Evolutionary conservation across 2,797 vertebrate species (phyloP), one percentile per base, ranked within the genome.

Genomic region (Neosilurus hyrtlii): DNA sequence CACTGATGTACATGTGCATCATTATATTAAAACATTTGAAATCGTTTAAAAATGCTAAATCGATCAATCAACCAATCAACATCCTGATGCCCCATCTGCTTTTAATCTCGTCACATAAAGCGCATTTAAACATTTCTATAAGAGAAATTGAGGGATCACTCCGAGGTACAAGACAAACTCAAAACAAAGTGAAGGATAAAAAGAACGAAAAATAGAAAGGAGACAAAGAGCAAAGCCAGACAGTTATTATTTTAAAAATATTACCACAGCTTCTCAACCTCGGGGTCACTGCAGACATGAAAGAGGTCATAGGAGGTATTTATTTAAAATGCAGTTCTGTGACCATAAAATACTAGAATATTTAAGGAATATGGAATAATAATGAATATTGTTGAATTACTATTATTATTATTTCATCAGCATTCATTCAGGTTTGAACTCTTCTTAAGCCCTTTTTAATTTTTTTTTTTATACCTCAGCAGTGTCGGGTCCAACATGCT

Each of bases 371-470:
- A 57, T 11, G n/a, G 2, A 37, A 15, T 59, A 43, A 37, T 59
- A 59, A 59, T 35, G 22, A 59, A 59, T 37, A 61, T 9, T 3
- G 20, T n/a, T 30, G 1, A 3, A 11, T 22, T 65, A 11, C 59
- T 8, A 30, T 54, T 73, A 30, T 37, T 59, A 35, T 75, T 12
- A n/a, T 37, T 59, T 75, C 54, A 75, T 75, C 30, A 75, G 73
- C 56, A 54, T 59, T 75, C 6, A 59, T 75, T 75, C 56, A 37
- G 54, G 72, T 57, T 57, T 11, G 26, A 57, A 54, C 5, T 20
- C 24, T 49, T 8, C 35, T 43, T 20, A 9, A 35, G 37, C 20
- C 15, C 1, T 3, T 56, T 26, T 18, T 56, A 54, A n/a, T n/a
- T n/a, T n/a, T n/a, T n/a, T n/a, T n/a, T 9, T 26, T 15, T 24